Percentiles rank a stretch among this genome's conserved stretches.
These are phyloP conservation scores for Periplaneta americana DNA, from an alignment of 1,140 invertebrate species.

Conservation along the genomic window DNA sequence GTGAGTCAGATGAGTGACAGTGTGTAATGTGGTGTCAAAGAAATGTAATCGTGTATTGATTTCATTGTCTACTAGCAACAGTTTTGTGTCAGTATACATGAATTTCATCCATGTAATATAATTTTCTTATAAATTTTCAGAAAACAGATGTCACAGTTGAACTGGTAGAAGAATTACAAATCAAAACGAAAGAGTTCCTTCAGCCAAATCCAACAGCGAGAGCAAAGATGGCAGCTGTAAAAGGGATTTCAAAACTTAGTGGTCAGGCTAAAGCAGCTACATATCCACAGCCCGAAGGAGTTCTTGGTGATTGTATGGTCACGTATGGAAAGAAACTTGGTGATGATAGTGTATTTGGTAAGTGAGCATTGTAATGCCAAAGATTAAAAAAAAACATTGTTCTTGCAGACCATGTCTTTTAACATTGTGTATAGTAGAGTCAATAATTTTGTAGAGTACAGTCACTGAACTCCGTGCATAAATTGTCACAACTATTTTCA, in stretches of 20 bases:
- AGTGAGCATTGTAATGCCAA: no score
- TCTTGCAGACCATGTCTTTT: no score
- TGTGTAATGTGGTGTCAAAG: no score
- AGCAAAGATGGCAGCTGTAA: constrained; percentile 92
- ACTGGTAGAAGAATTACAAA: constrained; percentile 90
- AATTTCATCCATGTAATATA: not conserved
- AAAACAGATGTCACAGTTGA: constrained; percentile 96
- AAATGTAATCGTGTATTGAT: no score
- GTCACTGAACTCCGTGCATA: no score
- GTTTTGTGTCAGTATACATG: not conserved
- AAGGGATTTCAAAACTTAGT: constrained; percentile 83
- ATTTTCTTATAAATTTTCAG: constrained; percentile 43
- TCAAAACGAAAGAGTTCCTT: constrained; percentile 97
- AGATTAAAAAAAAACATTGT: no score
- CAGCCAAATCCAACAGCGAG: constrained; percentile 97
- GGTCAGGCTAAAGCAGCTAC: constrained; percentile 86
- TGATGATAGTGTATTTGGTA: constrained; percentile 90
- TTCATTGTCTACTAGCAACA: no score
- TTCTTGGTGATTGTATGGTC: constrained; percentile 94
- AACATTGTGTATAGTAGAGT: no score
- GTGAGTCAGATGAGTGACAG: no score
- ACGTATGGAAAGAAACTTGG: constrained; percentile 94
- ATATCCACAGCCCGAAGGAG: constrained; percentile 97
- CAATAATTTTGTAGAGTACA: no score
- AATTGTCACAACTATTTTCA: no score